Base-by-base conservation (phyloP, 1,140 invertebrate genomes). In the Prorops nasuta region DNA sequence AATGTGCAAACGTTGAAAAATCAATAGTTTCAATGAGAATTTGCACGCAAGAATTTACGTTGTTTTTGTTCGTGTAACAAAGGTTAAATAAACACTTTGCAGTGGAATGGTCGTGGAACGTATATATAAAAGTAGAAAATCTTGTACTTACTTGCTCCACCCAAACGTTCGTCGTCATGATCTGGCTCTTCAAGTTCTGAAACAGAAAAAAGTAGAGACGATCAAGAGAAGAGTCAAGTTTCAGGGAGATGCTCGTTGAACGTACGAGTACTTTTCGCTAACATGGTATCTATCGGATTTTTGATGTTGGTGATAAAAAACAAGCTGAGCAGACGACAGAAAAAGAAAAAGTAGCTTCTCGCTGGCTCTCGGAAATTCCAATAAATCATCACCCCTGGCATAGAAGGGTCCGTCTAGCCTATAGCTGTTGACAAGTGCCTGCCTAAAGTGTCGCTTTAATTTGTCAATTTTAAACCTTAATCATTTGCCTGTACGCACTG, bases 91-190 rank as follows among this genome's bases (percentile, higher is more conserved):
- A n/a, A n/a, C n/a, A n/a, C n/a, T n/a, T n/a, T n/a, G n/a, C n/a
- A n/a, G n/a, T n/a, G n/a, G n/a, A n/a, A n/a, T n/a, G n/a, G n/a
- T n/a, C n/a, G n/a, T n/a, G n/a, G n/a, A n/a, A n/a, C n/a, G n/a
- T n/a, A n/a, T n/a, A n/a, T n/a, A n/a, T n/a, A n/a, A n/a, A n/a
- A n/a, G 12, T 2, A 32, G 20, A 34, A 24, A 16, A 32, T 31
- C 31, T 44, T 16, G 35, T 56, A 76, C 83, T 88, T 78, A 95
- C 92, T 86, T 96, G 94, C 80, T 94, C 91, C 59, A 96, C 89
- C 94, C 94, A 96, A 55, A 96, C 90, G 79, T 96, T 96, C 65
- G 93, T 95, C 66, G 93, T 96, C 93, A 96, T 96, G 67, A 96
- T 94, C 84, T 96, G 94, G 81, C 92, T 94, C 77, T 92, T 94